Base-by-base conservation (phyloP, 2,888 invertebrate species). In the Volucella inflata region DNA sequence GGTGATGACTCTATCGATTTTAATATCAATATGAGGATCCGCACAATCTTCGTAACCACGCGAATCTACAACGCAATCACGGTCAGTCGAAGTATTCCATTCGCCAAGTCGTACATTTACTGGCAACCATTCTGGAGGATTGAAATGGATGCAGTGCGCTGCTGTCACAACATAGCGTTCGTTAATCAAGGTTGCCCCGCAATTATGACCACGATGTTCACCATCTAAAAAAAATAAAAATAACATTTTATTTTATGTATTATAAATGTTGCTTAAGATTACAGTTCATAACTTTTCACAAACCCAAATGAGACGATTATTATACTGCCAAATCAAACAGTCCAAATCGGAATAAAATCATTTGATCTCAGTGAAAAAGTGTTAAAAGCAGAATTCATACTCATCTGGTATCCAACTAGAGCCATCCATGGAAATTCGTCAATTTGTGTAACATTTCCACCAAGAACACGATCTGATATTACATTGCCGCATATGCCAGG, bases 151-250 rank as follows among this genome's bases (percentile, higher is more conserved):
- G 88, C 96, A 96, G 89, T 96, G 96, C 0, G 95, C 96, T 0
- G 96, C 96, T 0, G 96, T 96, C 64, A 96, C 87, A 0, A 96
- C 94, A 89, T 96, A 96, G 87, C 94, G 93, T 0, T 89, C 88
- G 67, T 89, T 91, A 62, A 96, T 95, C 44, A 96, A 91, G 0
- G 95, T 95, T 0, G 96, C 96, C 0, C 96, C 96, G 88, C 96
- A 96, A 88, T 95, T 94, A 88, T 95, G 95, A 0, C 94, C 94
- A 0, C 30, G 30, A 6, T 30, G 30, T 30, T 88, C 89, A 8
- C 81, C 87, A 48, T 84, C 91, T 91, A 16, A 12, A 77, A 55
- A 30, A 30, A 10, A 36, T n/a, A 30, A 30, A 30, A 4, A 30
- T 6, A 30, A 4, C 30, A n/a, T 30, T 30, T 30, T 30, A 30